Base-by-base conservation (phyloP, 2,888 invertebrate genomes). In the Nysson spinosus region DNA sequence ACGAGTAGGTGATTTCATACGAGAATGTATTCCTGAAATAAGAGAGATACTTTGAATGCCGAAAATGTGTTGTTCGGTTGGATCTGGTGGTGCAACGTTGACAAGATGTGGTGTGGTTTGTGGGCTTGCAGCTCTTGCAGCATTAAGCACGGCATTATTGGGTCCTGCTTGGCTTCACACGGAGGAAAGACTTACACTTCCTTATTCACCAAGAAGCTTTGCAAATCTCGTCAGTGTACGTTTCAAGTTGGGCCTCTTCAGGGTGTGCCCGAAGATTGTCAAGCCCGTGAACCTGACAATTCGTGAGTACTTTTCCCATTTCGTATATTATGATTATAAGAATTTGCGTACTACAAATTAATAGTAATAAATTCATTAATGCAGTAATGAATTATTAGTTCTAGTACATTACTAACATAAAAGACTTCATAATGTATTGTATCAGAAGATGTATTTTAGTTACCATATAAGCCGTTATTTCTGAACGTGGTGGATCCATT, bases 131-230 rank as follows among this genome's bases (percentile, higher is more conserved):
- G 87, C 87, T 1, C 79, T 87, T 9, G 85, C 83, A 0, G 87
- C 87, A 12, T 80, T 87, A 12, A 79, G 84, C 51, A 83, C 85
- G 7, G 86, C 86, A 0, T 79, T 86, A 28, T 67, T 86, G 34
- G 86, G 86, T n/a, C 86, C 87, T 7, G 85, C 85, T 14, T 87
- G 87, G 86, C 81, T 87, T 32, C 85, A 85, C 63, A 87, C 87
- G 34, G 87, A 87, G 58, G 87, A 87, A 60, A 82, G 80, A 62
- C 70, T 85, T 28, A 71, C 72, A 22, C 60, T 80, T 50, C 81
- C 83, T n/a, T 72, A 80, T 35, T 51, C 83, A 30, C 77, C 83
- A 2, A 78, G 79, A 16, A 84, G 78, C 44, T 64, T 79, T 12
- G 73, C 80, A 6, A 71, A 75, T 24, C 60, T 72, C n/a, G 82